Percentiles rank a stretch among this genome's conserved stretches.
Evolutionary conservation across 2,113 vertebrate genomes (phyloP).

Genomic region (Microtus montanus): DNA sequence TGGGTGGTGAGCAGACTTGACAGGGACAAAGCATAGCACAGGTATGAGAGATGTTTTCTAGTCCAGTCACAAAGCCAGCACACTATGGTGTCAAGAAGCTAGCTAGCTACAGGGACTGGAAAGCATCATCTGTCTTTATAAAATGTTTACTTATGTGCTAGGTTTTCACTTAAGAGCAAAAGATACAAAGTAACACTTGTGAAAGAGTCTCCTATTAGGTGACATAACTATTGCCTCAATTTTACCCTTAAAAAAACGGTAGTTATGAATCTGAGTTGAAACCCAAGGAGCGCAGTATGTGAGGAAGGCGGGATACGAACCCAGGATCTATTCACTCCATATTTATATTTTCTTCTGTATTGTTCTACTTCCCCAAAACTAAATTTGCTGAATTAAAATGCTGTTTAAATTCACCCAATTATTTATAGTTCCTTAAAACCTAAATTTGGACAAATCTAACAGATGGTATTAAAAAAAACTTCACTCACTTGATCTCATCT

Average conservation of each 20-base stretch:
- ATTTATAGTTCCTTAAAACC: conserved; percentile 42
- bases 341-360: not conserved
- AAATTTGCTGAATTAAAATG: conserved; percentile 19
- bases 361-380: not conserved
- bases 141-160: conserved; percentile 1
- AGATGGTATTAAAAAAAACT: not conserved
- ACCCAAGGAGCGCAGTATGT: not conserved
- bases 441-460: conserved; percentile 34
- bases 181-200: conserved; percentile 32
- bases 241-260: conserved; percentile 3
- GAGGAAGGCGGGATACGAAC: conserved; percentile 17
- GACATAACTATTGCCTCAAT: conserved; percentile 6
- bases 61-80: not conserved
- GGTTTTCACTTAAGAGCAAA: conserved; percentile 3
- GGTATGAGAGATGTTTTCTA: not conserved
- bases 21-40: not conserved
- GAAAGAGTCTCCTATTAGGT: not conserved
- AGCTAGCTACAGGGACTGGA: not conserved
- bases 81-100: not conserved
- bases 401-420: conserved; percentile 11
- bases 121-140: conserved; percentile 10
- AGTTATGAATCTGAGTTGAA: not conserved
- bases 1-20: not conserved
- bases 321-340: not conserved
- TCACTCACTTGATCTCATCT: not conserved